phyloP scores from a whole-genome alignment of 2,113 vertebrate species.

The Myotis brandtii region DNA sequence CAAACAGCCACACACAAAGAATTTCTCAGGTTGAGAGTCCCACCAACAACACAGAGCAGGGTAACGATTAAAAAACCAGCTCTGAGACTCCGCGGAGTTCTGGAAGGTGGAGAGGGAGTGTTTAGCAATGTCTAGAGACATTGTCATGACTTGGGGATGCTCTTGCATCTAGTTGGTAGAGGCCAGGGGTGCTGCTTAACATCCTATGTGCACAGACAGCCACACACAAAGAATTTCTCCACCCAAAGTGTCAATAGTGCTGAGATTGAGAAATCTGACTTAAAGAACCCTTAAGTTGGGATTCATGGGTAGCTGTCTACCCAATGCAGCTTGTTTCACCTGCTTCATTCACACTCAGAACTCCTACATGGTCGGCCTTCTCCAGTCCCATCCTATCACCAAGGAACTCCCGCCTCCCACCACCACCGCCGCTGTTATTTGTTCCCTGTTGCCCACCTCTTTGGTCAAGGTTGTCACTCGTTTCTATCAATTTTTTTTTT shows the following conservation, averaged over 20 bases:
- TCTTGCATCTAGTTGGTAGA: background rate
- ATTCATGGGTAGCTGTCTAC: background rate
- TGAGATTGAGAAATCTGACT: background rate
- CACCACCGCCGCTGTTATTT: background rate
- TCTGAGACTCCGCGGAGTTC: no score
- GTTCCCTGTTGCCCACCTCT: background rate
- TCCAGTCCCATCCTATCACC: background rate
- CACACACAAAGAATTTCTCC: background rate
- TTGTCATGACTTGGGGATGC: background rate
- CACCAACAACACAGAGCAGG: no score
- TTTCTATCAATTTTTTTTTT: background rate
- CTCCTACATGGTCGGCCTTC: background rate
- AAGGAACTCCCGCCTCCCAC: no score
- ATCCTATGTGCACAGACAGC: background rate
- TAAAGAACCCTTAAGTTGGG: background rate
- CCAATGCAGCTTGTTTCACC: background rate
- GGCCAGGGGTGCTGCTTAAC: background rate
- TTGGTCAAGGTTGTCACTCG: background rate
- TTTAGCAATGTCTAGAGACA: background rate
- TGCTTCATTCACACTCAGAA: background rate
- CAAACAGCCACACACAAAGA: background rate
- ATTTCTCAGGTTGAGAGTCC: no score
- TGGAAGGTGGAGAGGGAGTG: no score
- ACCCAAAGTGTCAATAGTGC: background rate
- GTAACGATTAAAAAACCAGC: no score